phyloP scores from a whole-genome alignment of 2,888 invertebrate species.

The Trachelus troglodyta region DNA sequence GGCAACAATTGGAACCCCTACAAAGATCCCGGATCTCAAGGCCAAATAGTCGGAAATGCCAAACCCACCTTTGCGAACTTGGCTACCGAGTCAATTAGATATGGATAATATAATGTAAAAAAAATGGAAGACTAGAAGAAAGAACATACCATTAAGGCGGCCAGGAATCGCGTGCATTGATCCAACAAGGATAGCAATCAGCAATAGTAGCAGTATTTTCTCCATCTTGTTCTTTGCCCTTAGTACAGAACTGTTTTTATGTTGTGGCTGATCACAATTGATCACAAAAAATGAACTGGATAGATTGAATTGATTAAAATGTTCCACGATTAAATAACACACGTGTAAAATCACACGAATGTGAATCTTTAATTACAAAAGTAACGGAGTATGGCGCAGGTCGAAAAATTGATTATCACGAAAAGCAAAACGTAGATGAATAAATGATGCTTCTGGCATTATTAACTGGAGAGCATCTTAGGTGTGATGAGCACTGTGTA shows the following conservation, averaged over 20 bases:
- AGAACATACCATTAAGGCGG: conserved; percentile 48
- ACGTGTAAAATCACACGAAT: not conserved
- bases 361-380: conserved; percentile 1
- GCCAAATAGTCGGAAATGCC: not conserved
- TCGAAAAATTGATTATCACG: conserved; percentile 21
- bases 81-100: not conserved
- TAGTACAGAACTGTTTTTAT: too few relatives aligned
- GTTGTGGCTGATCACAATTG: not conserved
- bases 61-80: not conserved
- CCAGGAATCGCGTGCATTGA: conserved; percentile 46
- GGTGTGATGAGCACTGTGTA: conserved; percentile 8
- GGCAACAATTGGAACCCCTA: not conserved
- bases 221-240: not conserved
- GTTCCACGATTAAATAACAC: not conserved
- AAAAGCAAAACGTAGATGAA: not conserved
- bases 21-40: not conserved
- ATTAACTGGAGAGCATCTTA: conserved; percentile 41
- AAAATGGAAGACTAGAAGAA: not conserved
- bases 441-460: conserved; percentile 33
- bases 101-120: not conserved
- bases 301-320: not conserved
- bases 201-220: conserved; percentile 27
- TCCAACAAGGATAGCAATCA: conserved; percentile 34
- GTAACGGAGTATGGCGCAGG: not conserved
- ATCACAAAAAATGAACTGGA: not conserved